Evolutionary conservation across 1,140 invertebrate species (phyloP).

Genomic region (Drosophila triauraria): DNA sequence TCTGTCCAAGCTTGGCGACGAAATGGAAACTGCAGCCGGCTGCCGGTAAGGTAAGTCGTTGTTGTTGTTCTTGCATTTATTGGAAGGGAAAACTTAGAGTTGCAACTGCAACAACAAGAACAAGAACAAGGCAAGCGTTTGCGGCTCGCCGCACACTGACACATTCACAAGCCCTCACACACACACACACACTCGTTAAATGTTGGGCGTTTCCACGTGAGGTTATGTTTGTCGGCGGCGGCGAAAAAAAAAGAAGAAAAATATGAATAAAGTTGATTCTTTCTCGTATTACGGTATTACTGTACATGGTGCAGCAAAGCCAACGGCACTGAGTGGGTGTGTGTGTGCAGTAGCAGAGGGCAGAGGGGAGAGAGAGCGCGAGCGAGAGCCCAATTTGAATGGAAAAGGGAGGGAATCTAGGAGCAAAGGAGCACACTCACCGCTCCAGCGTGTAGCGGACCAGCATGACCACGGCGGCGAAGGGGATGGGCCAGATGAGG

Average conservation of each 20-base stretch:
- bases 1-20: slow-evolving; percentile 3
- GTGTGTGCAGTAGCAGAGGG: slow-evolving; percentile 21
- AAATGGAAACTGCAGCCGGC: slow-evolving; percentile 36
- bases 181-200: slow-evolving; percentile 37
- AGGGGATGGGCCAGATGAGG: slow-evolving; percentile 92
- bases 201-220: slow-evolving; percentile 83
- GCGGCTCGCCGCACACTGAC: slow-evolving; percentile 20
- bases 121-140: slow-evolving; percentile 19
- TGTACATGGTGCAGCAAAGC: slow-evolving; percentile 54
- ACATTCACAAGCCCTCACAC: slow-evolving; percentile 12
- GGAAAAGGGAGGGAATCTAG: slow-evolving; percentile 2
- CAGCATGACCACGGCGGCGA: slow-evolving; percentile 91
- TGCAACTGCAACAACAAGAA: slow-evolving; percentile 41
- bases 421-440: slow-evolving; percentile 85
- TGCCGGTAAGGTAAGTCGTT: neutral
- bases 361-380: slow-evolving; percentile 12
- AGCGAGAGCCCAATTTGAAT: slow-evolving; percentile 22
- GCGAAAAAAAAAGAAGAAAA: slow-evolving; percentile 8
- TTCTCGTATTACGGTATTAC: slow-evolving; percentile 43
- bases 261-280: slow-evolving; percentile 48
- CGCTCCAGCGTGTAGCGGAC: slow-evolving; percentile 92
- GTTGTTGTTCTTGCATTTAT: slow-evolving; percentile 14
- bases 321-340: slow-evolving; percentile 19
- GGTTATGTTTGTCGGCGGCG: slow-evolving; percentile 68
- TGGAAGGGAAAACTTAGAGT: slow-evolving; percentile 72